Conservation (phyloP, 2,797 vertebrate species). For the Lindbergichthys nudifrons region DNA sequence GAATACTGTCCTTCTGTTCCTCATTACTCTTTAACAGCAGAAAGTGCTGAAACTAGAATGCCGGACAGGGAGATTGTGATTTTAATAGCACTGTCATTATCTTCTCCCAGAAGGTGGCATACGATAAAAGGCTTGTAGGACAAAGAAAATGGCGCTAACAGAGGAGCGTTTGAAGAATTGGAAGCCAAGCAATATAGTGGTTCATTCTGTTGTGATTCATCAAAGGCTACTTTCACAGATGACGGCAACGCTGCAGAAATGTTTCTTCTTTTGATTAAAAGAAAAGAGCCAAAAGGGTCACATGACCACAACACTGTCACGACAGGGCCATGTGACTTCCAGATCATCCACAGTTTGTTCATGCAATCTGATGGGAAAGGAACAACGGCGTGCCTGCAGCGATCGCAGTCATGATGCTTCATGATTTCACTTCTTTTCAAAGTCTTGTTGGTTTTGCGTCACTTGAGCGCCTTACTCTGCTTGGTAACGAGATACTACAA, state of each 20-base stretch:
- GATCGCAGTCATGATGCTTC: constrained; percentile 26
- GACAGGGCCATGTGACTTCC: constrained; percentile 36
- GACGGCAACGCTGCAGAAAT: constrained; percentile 18
- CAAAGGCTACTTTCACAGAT: constrained; percentile 50
- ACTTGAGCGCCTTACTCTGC: constrained; percentile 30
- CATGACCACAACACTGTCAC: constrained; percentile 22
- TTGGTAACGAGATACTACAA: constrained; percentile 58
- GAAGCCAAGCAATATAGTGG: constrained; percentile 49
- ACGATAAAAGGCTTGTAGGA: constrained; percentile 62
- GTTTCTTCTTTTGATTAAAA: constrained; percentile 43
- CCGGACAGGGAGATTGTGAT: constrained; percentile 73
- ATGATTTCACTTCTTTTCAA: constrained; percentile 26
- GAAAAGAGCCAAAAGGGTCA: constrained; percentile 29
- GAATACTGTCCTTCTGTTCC: constrained; percentile 87
- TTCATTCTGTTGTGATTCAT: constrained; percentile 59
- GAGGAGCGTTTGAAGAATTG: constrained; percentile 52
- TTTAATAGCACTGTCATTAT: constrained; percentile 82
- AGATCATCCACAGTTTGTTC: constrained; percentile 19
- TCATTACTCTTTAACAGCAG: constrained; percentile 87
- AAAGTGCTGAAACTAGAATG: constrained; percentile 79
- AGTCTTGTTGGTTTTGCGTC: constrained; percentile 41
- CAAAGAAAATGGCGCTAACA: constrained; percentile 36
- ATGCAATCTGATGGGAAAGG: constrained; percentile 32
- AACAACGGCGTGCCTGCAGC: constrained; percentile 34
- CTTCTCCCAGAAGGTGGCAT: constrained; percentile 77